phyloP scores from a whole-genome alignment of 2,888 invertebrate genomes.

The Cephus runcator region DNA sequence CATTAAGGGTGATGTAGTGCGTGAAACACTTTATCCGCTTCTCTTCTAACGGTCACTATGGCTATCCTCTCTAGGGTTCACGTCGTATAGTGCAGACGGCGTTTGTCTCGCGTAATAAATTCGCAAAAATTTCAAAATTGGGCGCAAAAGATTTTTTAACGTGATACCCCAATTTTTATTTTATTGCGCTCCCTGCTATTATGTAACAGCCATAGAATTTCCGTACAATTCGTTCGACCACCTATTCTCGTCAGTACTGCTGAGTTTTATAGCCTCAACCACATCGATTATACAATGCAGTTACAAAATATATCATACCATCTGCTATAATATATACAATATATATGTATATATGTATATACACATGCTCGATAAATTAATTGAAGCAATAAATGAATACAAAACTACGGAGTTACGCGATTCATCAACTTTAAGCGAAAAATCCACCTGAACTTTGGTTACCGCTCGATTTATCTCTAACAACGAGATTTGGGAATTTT shows the following conservation, averaged over 20 bases:
- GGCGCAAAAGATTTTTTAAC: background rate
- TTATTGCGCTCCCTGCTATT: background rate
- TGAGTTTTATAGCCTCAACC: background rate
- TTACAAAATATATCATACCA: background rate
- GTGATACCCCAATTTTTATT: background rate
- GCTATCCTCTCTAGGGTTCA: background rate
- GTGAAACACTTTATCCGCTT: conserved; percentile 35
- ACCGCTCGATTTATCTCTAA: background rate
- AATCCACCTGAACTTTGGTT: background rate
- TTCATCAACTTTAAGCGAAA: background rate
- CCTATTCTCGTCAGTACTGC: background rate
- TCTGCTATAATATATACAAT: background rate
- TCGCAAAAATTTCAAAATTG: background rate
- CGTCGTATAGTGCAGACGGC: background rate
- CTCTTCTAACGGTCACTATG: background rate
- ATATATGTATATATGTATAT: background rate
- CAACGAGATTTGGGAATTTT: background rate
- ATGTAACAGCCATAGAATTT: background rate
- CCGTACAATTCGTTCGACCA: background rate
- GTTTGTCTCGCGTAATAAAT: background rate
- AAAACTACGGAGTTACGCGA: background rate
- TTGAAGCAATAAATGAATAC: background rate
- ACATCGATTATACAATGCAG: background rate
- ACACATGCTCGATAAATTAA: background rate
- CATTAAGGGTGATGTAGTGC: conserved; percentile 44